Evolutionary conservation across 2,888 invertebrate species (phyloP), one percentile per base, ranked within the genome.

Genomic region (Limnephilus rhombicus): DNA sequence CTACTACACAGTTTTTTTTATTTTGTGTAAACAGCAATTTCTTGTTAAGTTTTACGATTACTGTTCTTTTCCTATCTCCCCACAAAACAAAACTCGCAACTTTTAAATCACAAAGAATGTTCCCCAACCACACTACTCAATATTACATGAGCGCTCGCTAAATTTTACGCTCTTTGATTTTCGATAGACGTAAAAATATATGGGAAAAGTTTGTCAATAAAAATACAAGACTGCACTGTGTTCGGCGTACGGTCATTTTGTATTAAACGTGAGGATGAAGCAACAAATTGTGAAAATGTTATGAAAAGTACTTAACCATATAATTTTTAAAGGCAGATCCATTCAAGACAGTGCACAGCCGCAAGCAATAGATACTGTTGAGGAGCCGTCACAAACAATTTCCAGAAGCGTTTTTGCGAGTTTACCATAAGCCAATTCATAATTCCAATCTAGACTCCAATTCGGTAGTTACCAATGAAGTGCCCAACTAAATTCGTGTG

Each of bases 201-300:
- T 83, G 37, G 34, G 83, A 83, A 83, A 83, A 83, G 37, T 83
- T 83, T 83, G 83, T 83, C 24, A n/a, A 37, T 83, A 83, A 83
- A 83, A 34, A 34, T 37, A 24, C 68, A 68, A 68, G 24, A 68
- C 68, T 68, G 68, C 68, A 68, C n/a, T 68, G n/a, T 68, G 24
- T 68, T 68, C 68, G n/a, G 68, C 9, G 24, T n/a, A 9, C 24
- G 68, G 68, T 68, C 68, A 68, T 24, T 68, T 68, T 24, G 53
- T 18, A 24, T 24, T 68, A 9, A 3, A 68, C 24, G 68, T 68
- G 68, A 24, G 68, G 68, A 68, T 68, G 68, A 68, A 68, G 68
- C 24, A 68, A 68, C 24, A 68, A 68, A 24, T n/a, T 68, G n/a
- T n/a, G n/a, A 68, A n/a, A 68, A 68, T 68, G 7, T 49, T 49